Base-by-base conservation (phyloP, 1,140 invertebrate species). In the Lutraria rhynchaena region DNA sequence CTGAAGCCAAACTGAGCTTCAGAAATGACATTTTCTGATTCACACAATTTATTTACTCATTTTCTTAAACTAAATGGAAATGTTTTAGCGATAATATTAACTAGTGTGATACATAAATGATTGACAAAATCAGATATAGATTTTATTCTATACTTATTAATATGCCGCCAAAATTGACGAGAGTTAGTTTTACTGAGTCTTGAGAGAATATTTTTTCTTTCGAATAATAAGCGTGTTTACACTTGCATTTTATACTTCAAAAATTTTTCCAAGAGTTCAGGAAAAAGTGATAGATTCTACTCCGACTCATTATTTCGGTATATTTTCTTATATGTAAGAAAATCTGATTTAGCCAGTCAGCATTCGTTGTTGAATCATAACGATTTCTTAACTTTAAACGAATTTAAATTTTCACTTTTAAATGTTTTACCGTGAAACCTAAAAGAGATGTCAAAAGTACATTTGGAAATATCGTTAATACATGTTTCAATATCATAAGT, bases 1-100 rank as follows among this genome's bases (percentile, higher is more conserved):
- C n/a, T n/a, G n/a, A n/a, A n/a, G n/a, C n/a, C n/a, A n/a, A n/a
- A n/a, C n/a, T 69, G 76, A 37, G 33, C 49, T 46, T 78, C 60
- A 55, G 27, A 22, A 46, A 67, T 33, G 9, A 51, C 27, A 46
- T 44, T 41, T 33, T 77, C 27, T 46, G 33, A 15, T 35, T 63
- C 74, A 33, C 15, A 46, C 74, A 57, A 77, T 61, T 77, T 61
- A 44, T 53, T 22, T 17, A 75, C 19, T 22, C 74, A 37, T 11
- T 61, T 46, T n/a, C n/a, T 49, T 58, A 15, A 77, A 27, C 31
- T n/a, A 63, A 29, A 55, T 27, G 22, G 57, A 63, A 44, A 77
- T 63, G n/a, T n/a, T 65, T 77, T 77, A 37, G 35, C 19, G 19
- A 63, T 22, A 24, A 77, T 27, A 77, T 65, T n/a, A 19, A 77